A percentile compares a stretch with the other conserved stretches of the same genome.
These are phyloP conservation scores for Oxyteleia sp. DNA, from an alignment of 2,888 invertebrate genomes.

Conservation along the genomic window DNA sequence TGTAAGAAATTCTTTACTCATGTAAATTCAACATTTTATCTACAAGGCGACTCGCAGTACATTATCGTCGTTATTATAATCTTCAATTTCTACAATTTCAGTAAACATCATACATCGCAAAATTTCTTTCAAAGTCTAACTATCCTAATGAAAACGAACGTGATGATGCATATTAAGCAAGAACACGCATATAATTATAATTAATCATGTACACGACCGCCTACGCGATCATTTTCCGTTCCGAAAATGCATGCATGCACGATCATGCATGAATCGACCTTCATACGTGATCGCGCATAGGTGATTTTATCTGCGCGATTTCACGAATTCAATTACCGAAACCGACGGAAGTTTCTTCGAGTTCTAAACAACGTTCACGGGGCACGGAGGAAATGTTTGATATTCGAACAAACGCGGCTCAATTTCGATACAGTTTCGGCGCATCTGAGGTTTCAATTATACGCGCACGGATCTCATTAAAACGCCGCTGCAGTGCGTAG, in stretches of 20 bases:
- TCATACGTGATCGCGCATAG: slow-evolving; percentile 56
- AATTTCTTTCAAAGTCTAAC: too few relatives aligned
- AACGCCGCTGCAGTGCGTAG: slow-evolving; percentile 54
- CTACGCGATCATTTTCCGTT: slow-evolving; percentile 6
- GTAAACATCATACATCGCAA: too few relatives aligned
- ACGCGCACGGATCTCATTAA: slow-evolving; percentile 70
- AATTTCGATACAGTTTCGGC: slow-evolving; percentile 34
- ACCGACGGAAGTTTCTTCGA: background rate
- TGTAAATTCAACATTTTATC: too few relatives aligned
- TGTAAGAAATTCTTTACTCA: too few relatives aligned
- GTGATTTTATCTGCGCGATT: slow-evolving; percentile 35
- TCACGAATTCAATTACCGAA: slow-evolving; percentile 32
- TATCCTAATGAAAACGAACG: too few relatives aligned
- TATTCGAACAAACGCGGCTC: slow-evolving; percentile 35
- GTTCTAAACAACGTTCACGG: background rate
- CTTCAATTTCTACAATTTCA: too few relatives aligned
- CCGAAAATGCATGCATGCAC: slow-evolving; percentile 34
- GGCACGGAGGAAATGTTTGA: slow-evolving; percentile 28
- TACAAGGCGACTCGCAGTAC: too few relatives aligned
- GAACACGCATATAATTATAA: slow-evolving; percentile 25
- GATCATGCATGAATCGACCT: slow-evolving; percentile 53
- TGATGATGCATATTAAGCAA: slow-evolving; percentile 46
- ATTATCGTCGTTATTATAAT: too few relatives aligned
- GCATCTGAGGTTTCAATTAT: slow-evolving; percentile 23
- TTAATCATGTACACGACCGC: slow-evolving; percentile 21